A percentile compares a stretch with the other conserved stretches of the same genome.
These are phyloP conservation scores for Tylochromis polylepis DNA, from an alignment of 2,113 vertebrate species.

Conservation along the genomic window DNA sequence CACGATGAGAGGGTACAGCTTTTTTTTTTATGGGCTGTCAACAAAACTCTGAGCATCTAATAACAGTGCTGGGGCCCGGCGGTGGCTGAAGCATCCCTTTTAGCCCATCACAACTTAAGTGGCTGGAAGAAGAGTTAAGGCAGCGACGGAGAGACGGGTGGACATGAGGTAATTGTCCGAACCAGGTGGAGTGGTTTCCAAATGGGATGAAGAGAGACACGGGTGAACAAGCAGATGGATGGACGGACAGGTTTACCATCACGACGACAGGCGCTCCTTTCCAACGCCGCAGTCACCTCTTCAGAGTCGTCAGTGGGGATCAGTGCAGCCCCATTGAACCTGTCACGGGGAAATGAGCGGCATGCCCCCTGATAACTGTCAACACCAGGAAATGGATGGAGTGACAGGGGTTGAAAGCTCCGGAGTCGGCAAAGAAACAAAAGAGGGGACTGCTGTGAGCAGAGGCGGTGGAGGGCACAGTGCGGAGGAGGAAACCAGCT, in stretches of 20 bases:
- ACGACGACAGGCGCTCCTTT: slow-evolving; percentile 39
- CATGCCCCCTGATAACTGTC: slow-evolving; percentile 44
- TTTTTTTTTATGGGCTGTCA: slow-evolving; percentile 61
- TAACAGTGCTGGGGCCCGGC: slow-evolving; percentile 51
- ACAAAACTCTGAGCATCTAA: slow-evolving; percentile 63
- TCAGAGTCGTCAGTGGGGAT: slow-evolving; percentile 61
- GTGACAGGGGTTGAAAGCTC: slow-evolving; percentile 45
- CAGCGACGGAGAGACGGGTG: slow-evolving; percentile 38
- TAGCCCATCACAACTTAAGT: slow-evolving; percentile 72
- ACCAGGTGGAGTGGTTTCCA: slow-evolving; percentile 69
- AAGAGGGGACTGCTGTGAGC: slow-evolving; percentile 24
- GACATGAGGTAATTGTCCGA: slow-evolving; percentile 66
- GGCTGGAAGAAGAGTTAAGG: slow-evolving; percentile 68
- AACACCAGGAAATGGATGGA: slow-evolving; percentile 34
- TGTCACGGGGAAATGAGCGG: slow-evolving; percentile 56
- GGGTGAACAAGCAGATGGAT: slow-evolving; percentile 62
- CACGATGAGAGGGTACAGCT: slow-evolving; percentile 57
- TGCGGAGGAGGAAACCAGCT: background rate
- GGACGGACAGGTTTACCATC: slow-evolving; percentile 49
- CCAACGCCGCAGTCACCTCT: slow-evolving; percentile 47
- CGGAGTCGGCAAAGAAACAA: slow-evolving; percentile 2
- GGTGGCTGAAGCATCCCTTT: slow-evolving; percentile 68
- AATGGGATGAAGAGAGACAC: slow-evolving; percentile 56
- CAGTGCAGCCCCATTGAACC: slow-evolving; percentile 70
- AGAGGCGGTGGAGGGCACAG: background rate